Evolutionary conservation across 2,888 invertebrate genomes (phyloP), one percentile per base, ranked within the genome.

Genomic region (Xestia ashworthii): DNA sequence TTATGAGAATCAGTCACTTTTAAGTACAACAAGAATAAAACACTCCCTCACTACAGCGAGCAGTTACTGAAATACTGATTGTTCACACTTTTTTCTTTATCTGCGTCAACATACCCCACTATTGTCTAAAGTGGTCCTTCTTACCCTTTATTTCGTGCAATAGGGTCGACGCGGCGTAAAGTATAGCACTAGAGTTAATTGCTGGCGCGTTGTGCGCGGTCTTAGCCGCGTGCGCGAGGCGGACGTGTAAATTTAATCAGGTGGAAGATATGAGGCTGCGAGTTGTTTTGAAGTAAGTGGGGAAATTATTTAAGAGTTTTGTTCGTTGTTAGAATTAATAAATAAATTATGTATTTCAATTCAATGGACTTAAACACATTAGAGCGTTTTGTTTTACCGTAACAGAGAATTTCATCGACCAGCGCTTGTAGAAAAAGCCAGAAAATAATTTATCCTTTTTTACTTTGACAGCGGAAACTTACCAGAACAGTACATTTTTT

Each of bases 181-280:
- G 78, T 83, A 81, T 80, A 66, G 78, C 81, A 75, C 83, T 83
- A 64, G 55, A 81, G 76, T 74, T 86, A 87, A 85, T 87, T 87
- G 81, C 86, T 70, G 70, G 62, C 58, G 78, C 76, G 83, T 76
- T 50, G 80, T 69, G 77, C 44, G 48, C 83, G 53, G 72, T 38
- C 50, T 32, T 22, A 68, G 62, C 64, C 41, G 64, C 46, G 50
- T 44, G 50, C 71, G 55, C 62, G 62, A 12, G 67, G 82, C 32
- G 46, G 25, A 67, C 38, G 78, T 60, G 70, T 65, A 60, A 73
- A 62, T 86, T 74, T 82, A 84, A 84, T 77, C 83, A 85, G 74
- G 50, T 74, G 71, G 50, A 74, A 74, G 85, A 78, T 72, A 74
- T 74, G 81, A 80, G 69, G 48, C 80, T 74, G 66, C 14, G 60